Base-by-base conservation (phyloP, 1,140 invertebrate species). In the Sinonovacula constricta region DNA sequence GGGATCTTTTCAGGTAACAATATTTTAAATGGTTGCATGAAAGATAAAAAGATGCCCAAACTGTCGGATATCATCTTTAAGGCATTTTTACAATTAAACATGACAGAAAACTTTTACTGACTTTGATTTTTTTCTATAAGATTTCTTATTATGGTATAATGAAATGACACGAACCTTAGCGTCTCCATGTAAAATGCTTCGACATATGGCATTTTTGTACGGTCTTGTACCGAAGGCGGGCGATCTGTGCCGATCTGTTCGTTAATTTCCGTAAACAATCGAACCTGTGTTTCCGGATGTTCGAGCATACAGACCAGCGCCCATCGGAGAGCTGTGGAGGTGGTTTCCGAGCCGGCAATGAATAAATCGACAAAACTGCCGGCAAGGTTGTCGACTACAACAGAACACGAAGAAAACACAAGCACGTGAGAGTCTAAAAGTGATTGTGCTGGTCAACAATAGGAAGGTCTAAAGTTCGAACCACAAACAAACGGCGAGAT, bases 221-320 rank as follows among this genome's bases (percentile, higher is more conserved):
- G 49, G 22, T 81, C 72, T 2, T 51, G 7, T 10, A 57, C 4
- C 26, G 68, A 69, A 0, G 74, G 67, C 2, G 56, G 15, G 15
- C 80, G 57, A 15, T 67, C 49, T n/a, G n/a, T 12, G 14, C 67
- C 67, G 0, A 81, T 34, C 0, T 22, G 36, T 65, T 65, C 34
- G 81, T 97, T 96, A 24, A 98, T 91, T 90, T 98, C 97, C 67
- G 96, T 94, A 90, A 96, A 96, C 0, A 98, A 94, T 7, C 93
- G 93, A 31, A 91, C 92, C 87, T 97, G 95, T 0, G 95, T 93
- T 3, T 94, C 91, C 15, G 94, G 94, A 91, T 96, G 89, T 14
- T 93, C 87, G 0, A 95, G 94, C 92, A 98, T 94, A 81, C 94
- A 95, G 3, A 98, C 91, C n/a, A 97, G 90, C 81, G 96, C 95